phyloP scores from a whole-genome alignment of 2,113 vertebrate genomes.

The Glareola pratincola region DNA sequence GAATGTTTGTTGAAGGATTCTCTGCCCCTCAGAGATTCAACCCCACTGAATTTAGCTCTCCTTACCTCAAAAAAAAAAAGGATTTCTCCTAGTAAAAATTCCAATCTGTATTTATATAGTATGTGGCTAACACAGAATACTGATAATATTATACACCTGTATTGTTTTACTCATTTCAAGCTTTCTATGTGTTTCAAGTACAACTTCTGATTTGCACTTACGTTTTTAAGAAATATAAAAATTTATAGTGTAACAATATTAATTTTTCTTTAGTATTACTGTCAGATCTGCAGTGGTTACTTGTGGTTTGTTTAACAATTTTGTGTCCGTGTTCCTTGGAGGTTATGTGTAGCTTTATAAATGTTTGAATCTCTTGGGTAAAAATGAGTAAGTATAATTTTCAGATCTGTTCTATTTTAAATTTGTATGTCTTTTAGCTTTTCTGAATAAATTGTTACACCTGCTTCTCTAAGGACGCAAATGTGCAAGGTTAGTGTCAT shows the following conservation, averaged over 20 bases:
- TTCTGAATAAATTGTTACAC: neutral
- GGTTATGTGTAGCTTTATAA: neutral
- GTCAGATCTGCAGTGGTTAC: neutral
- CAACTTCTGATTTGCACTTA: conserved; percentile 24
- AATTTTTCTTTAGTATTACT: neutral
- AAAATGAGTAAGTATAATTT: neutral
- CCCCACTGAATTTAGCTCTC: neutral
- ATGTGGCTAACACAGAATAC: neutral
- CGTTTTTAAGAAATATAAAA: neutral
- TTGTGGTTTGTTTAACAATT: neutral
- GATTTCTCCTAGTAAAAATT: neutral
- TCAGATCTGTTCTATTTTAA: neutral
- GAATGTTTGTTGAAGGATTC: neutral
- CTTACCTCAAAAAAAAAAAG: neutral
- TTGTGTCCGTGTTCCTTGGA: neutral
- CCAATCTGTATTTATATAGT: neutral
- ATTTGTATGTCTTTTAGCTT: neutral
- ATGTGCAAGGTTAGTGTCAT: neutral
- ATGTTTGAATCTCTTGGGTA: neutral
- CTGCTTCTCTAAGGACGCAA: neutral
- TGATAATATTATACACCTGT: neutral
- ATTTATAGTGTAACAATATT: neutral
- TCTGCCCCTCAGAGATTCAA: neutral
- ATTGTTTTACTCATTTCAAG: conserved; percentile 42
- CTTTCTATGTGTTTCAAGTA: neutral